Evolutionary conservation across 2,888 invertebrate genomes (phyloP).

Genomic region (Adela reaumurella): DNA sequence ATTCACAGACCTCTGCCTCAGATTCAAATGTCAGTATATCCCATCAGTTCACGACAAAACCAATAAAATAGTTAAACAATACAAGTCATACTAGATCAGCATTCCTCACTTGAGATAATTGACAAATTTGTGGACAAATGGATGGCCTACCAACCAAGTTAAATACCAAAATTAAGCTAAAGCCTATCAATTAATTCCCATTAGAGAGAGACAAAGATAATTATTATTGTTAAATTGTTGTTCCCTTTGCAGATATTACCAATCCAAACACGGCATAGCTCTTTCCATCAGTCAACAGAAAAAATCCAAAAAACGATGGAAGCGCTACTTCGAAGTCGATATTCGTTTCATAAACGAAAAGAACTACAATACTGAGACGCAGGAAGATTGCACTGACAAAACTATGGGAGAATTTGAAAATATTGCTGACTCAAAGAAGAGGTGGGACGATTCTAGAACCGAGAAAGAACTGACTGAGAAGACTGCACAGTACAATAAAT

Average conservation of each 20-base stretch:
- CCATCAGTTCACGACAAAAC: too few relatives aligned
- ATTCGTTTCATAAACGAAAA: constrained; percentile 7
- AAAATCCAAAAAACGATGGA: constrained; percentile 19
- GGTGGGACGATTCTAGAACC: constrained; percentile 24
- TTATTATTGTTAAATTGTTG: constrained; percentile 6
- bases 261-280: constrained; percentile 3
- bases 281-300: constrained; percentile 16
- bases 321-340: constrained; percentile 1
- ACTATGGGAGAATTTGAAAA: neutral
- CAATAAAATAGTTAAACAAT: too few relatives aligned
- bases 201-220: too few relatives aligned
- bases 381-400: constrained; percentile 9
- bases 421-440: constrained; percentile 5
- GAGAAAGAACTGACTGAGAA: constrained; percentile 30
- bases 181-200: neutral
- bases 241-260: constrained; percentile 7
- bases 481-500: constrained; percentile 52
- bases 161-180: neutral
- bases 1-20: neutral
- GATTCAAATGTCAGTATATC: neutral
- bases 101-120: too few relatives aligned
- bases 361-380: constrained; percentile 13
- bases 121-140: neutral
- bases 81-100: too few relatives aligned
- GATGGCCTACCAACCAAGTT: too few relatives aligned